Evolutionary conservation across 37 sponge, comb jelly and placozoan species (phyloP), one percentile per base, ranked within the genome.

Genomic region (Geodia barretti): DNA sequence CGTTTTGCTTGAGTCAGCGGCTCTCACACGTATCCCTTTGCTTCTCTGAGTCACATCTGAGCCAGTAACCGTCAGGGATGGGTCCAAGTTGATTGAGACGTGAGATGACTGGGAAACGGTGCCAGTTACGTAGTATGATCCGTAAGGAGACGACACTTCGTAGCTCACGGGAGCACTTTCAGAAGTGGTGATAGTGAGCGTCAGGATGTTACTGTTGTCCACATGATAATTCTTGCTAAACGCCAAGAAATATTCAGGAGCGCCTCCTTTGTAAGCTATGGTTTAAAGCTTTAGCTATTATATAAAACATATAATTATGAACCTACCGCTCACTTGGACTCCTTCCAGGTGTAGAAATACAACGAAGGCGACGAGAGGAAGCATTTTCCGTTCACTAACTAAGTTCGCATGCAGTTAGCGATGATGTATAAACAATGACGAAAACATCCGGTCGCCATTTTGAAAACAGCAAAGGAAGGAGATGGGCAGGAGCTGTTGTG

Each of bases 11-110:
- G 37, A 20, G 28, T 23, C 54, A 25, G 34, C 30, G 23, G 43
- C 41, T 23, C 14, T 54, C 3, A 79, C 42, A 25, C 60, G 59
- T 26, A 79, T 79, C 23, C 59, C 61, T 54, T 79, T 79, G 29
- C 41, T 79, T 28, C 58, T 67, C 0, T 66, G n/a, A n/a, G n/a
- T n/a, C n/a, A n/a, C 54, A 30, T 21, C 1, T 68, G 2, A 1
- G 41, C 35, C 9, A 68, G 4, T 34, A 21, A 84, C 76, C 54
- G 54, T 47, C 54, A 47, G 54, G 14, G 54, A 47, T 17, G 54
- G 14, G 7, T 7, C 11, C 7, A 47, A 14, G 14, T 7, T 47
- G 54, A 47, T 7, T 47, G 7, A 14, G 14, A 47, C 7, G 11
- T 7, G 54, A 17, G 54, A 17, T 17, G 54, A 14, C 7, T 7